Conservation (phyloP, 2,797 vertebrate genomes). For the Poeciliopsis infans region DNA sequence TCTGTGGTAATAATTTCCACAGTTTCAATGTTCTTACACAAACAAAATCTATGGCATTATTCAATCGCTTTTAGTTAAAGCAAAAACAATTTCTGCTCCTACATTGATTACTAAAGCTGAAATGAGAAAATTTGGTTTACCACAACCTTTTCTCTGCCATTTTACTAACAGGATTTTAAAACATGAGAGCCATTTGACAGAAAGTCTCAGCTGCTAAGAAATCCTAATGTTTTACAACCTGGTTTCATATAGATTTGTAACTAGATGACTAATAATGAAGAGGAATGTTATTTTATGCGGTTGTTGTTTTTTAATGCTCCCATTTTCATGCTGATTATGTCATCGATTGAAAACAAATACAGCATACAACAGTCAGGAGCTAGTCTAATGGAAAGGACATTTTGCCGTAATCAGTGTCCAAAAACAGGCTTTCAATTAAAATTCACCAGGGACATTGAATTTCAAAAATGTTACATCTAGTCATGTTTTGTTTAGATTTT, state of each 20-base stretch:
- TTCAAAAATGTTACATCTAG: neutral
- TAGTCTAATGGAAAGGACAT: neutral
- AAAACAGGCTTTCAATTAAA: neutral
- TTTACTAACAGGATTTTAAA: neutral
- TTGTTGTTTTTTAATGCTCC: neutral
- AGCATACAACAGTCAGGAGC: neutral
- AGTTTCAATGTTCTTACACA: neutral
- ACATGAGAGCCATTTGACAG: neutral
- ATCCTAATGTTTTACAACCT: neutral
- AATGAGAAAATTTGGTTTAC: neutral
- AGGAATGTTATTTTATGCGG: neutral
- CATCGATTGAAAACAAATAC: neutral
- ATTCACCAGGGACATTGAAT: neutral
- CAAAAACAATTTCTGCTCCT: neutral
- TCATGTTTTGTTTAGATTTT: neutral
- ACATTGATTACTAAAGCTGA: neutral
- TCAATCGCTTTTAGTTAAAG: neutral
- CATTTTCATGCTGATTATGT: neutral
- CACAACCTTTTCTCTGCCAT: neutral
- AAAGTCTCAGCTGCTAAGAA: neutral
- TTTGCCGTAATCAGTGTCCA: neutral
- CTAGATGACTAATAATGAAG: neutral
- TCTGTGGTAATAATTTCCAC: neutral
- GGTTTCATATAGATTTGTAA: neutral
- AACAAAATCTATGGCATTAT: neutral